Evolutionary conservation across 1,140 invertebrate genomes (phyloP), one percentile per base, ranked within the genome.

Genomic region (Protaetia brevitarsis): DNA sequence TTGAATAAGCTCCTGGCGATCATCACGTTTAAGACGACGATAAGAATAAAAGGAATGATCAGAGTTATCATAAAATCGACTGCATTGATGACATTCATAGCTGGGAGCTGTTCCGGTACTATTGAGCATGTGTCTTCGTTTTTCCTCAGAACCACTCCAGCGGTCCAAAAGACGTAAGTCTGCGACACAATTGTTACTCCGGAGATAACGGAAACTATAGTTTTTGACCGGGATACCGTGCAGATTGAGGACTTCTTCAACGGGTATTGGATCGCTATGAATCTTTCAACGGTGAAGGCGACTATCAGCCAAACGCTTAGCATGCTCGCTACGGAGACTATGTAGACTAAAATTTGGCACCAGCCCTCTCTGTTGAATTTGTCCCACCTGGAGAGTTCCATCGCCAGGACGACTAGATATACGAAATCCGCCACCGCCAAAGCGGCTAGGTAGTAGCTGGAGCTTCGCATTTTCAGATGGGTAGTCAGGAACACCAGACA

Each of bases 281-380:
- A 94, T 19, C 93, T 78, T 75, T 96, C 93, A 0, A 92, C 84
- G 0, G 93, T 95, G 76, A 95, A 94, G 2, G 90, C 89, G 3
- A 95, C 90, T 0, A 92, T 89, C 60, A 93, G 83, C 91, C 91
- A 94, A 0, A 90, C 87, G 68, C 89, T 92, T 16, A 90, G 80
- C 72, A 89, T 90, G 71, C 87, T 86, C 63, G 86, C 87, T 27
- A 91, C 83, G 67, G 87, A 87, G 31, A 85, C 85, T 0, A 88
- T 70, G 74, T 91, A 94, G 5, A 88, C 82, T 65, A 90, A 86
- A n/a, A 87, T 77, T 69, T 93, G 89, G 73, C 92, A 94, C 61
- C 87, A 86, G 0, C 86, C 86, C 1, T 83, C 74, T 21, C 72
- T 76, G 72, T 89, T 86, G 68, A 89, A 88, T 4, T 76, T 57